These are phyloP conservation scores for Notodonta dromedarius DNA, from an alignment of 2,888 invertebrate species.

Conservation along the genomic window DNA sequence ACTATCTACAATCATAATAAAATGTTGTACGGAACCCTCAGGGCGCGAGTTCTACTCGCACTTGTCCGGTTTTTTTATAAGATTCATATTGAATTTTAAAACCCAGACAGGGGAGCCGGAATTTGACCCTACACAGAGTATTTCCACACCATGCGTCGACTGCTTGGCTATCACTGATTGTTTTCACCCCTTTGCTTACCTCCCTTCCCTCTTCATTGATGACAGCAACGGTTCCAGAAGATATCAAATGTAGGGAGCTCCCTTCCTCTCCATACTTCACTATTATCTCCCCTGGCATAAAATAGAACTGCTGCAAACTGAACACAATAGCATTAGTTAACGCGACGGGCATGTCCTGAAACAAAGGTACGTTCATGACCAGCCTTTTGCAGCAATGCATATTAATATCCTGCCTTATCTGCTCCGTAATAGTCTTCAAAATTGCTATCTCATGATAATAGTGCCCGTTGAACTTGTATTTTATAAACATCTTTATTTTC, in stretches of 20 bases:
- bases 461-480: constrained; percentile 61
- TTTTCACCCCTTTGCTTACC: constrained; percentile 38
- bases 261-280: constrained; percentile 79
- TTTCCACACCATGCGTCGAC: no score
- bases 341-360: constrained; percentile 78
- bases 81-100: no score
- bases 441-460: constrained; percentile 61
- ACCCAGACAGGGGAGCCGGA: no score
- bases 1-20: no score
- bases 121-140: no score
- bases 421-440: constrained; percentile 62
- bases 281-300: constrained; percentile 84
- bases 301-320: constrained; percentile 78
- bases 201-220: constrained; percentile 83
- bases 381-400: constrained; percentile 81
- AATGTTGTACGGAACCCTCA: no score
- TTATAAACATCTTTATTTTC: constrained; percentile 57
- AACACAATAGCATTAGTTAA: constrained; percentile 79
- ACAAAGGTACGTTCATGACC: constrained; percentile 80
- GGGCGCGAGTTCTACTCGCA: no score
- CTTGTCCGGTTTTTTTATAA: no score
- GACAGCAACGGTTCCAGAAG: constrained; percentile 84
- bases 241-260: constrained; percentile 84
- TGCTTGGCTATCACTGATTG: no score
- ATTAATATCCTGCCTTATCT: constrained; percentile 81